phyloP scores from a whole-genome alignment of 2,797 vertebrate species.

The Bradypodion ventrale region DNA sequence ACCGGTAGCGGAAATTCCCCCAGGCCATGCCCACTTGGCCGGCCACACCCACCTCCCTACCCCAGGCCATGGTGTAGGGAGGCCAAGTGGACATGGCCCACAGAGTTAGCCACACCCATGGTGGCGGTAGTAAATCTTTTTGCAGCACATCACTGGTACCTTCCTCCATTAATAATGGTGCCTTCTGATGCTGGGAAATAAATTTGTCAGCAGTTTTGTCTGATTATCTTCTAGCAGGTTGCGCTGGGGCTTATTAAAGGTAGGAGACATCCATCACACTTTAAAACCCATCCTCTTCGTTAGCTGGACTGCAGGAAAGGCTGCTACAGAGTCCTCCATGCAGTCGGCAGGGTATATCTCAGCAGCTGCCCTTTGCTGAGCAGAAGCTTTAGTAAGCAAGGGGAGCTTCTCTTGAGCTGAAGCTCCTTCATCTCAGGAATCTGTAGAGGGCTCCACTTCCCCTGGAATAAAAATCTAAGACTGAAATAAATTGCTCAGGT shows the following conservation, averaged over 20 bases:
- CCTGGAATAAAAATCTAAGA: not conserved
- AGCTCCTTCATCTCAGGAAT: not conserved
- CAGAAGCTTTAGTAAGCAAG: slow-evolving; percentile 34
- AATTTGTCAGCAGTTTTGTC: slow-evolving; percentile 27
- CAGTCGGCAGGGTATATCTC: slow-evolving; percentile 1
- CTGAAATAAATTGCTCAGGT: not conserved
- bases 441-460: slow-evolving; percentile 48
- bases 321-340: not conserved
- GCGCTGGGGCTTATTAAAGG: slow-evolving; percentile 41
- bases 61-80: too few relatives aligned
- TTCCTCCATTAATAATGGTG: slow-evolving; percentile 15
- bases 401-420: not conserved
- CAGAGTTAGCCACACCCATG: too few relatives aligned
- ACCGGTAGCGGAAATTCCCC: too few relatives aligned
- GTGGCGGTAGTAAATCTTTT: too few relatives aligned
- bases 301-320: slow-evolving; percentile 6
- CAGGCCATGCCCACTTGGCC: too few relatives aligned
- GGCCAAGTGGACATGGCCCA: too few relatives aligned
- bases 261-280: slow-evolving; percentile 5
- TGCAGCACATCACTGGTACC: too few relatives aligned
- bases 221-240: not conserved
- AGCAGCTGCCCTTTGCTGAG: slow-evolving; percentile 17
- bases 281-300: not conserved
- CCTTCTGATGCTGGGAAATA: slow-evolving; percentile 21
- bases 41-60: too few relatives aligned